Conservation (phyloP, 1,140 invertebrate genomes). For the Caenorhabditis brenneri region DNA sequence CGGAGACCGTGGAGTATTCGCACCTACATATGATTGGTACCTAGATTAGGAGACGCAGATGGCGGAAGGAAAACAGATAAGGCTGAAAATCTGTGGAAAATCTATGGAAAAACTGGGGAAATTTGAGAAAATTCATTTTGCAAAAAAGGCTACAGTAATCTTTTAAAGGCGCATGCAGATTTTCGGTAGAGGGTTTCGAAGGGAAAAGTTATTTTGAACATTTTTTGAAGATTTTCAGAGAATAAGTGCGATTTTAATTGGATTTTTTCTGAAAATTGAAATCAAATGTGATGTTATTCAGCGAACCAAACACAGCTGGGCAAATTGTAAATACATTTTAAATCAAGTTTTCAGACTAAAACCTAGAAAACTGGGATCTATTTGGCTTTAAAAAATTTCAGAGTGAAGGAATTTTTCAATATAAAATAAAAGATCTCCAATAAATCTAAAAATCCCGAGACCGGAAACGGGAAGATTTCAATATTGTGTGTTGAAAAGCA, state of each 20-base stretch:
- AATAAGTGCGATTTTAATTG: background rate
- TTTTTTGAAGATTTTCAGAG: background rate
- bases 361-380: too few relatives aligned
- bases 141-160: background rate
- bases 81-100: background rate
- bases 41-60: background rate
- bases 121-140: background rate
- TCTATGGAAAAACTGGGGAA: background rate
- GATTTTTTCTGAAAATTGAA: too few relatives aligned
- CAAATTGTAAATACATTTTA: too few relatives aligned
- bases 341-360: too few relatives aligned
- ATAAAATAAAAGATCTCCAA: too few relatives aligned
- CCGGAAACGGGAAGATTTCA: too few relatives aligned
- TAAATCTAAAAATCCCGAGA: too few relatives aligned
- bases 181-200: background rate
- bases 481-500: background rate
- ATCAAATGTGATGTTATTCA: too few relatives aligned
- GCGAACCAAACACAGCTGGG: too few relatives aligned
- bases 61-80: background rate
- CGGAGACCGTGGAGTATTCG: background rate
- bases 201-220: background rate
- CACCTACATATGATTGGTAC: constrained; percentile 29
- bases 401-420: too few relatives aligned
- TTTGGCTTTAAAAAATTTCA: too few relatives aligned
- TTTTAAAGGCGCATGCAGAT: constrained; percentile 13